Evolutionary conservation across 1,140 invertebrate species (phyloP).

Genomic region (Drosophila murphyi): DNA sequence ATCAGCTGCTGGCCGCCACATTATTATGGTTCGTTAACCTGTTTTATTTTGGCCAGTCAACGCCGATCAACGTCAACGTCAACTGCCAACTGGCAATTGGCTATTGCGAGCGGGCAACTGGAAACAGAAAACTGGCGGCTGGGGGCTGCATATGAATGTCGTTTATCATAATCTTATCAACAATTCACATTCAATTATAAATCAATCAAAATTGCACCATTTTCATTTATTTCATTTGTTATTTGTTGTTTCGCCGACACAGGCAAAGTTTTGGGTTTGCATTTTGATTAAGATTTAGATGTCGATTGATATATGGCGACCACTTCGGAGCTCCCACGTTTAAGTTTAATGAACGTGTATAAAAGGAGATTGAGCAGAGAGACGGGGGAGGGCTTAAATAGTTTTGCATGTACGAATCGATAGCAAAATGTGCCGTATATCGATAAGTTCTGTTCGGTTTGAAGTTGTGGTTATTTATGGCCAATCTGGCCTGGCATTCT

Average conservation of each 20-base stretch:
- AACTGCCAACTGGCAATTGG: constrained; percentile 38
- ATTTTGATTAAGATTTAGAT: constrained; percentile 38
- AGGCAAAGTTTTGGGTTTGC: constrained; percentile 49
- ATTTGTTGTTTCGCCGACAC: constrained; percentile 63
- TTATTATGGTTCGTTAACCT: constrained; percentile 71
- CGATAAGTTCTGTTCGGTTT: constrained; percentile 10
- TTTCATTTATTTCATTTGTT: constrained; percentile 68
- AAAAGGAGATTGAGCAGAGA: neutral
- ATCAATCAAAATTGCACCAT: constrained; percentile 83
- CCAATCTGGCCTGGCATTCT: constrained; percentile 9
- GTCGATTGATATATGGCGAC: constrained; percentile 70
- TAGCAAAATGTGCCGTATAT: neutral
- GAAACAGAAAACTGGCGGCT: constrained; percentile 16
- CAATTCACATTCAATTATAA: constrained; percentile 83
- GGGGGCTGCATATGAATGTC: constrained; percentile 70
- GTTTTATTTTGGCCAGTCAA: constrained; percentile 63
- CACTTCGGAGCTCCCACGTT: constrained; percentile 68
- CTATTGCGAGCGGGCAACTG: neutral
- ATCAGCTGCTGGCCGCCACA: constrained; percentile 17
- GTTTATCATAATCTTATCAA: constrained; percentile 83
- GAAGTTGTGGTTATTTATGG: constrained; percentile 31
- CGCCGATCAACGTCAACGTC: constrained; percentile 63
- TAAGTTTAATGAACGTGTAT: constrained; percentile 57
- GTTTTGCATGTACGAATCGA: constrained; percentile 21
- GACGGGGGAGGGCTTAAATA: constrained; percentile 7